Conservation (phyloP, 30 jellyfish, hydroid and myxozoan species). For the Calvadosia cruxmelitensis region DNA sequence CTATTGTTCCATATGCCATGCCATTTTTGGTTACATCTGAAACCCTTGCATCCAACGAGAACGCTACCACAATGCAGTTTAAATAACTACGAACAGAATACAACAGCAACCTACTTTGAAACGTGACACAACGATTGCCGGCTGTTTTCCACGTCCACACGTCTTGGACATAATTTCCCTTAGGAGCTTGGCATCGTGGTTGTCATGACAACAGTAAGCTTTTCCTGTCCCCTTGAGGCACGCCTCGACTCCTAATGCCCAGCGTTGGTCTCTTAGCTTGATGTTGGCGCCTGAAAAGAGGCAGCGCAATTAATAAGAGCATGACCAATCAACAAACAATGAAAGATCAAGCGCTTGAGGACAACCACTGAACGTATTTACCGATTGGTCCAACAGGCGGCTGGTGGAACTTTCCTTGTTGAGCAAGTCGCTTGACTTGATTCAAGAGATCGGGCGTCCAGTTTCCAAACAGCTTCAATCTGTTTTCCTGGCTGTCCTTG, state of each 20-base stretch:
- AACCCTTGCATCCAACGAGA: no score
- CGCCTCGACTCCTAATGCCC: constrained; percentile 85
- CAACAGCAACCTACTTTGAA: constrained; percentile 69
- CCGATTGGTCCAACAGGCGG: constrained; percentile 95
- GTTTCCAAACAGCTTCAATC: constrained; percentile 51
- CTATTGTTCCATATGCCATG: no score
- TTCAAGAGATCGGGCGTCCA: constrained; percentile 50
- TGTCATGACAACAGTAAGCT: constrained; percentile 77
- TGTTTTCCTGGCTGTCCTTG: constrained; percentile 39
- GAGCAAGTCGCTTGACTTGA: constrained; percentile 18
- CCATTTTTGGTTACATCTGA: no score
- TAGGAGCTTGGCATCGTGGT: constrained; percentile 46
- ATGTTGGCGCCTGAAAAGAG: constrained; percentile 74
- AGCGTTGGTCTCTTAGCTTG: constrained; percentile 44
- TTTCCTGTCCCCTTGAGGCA: constrained; percentile 31
- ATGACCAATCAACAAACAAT: no score
- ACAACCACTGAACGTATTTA: constrained; percentile 6
- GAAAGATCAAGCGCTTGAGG: neutral
- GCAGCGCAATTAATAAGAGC: no score
- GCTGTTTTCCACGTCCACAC: constrained; percentile 27
- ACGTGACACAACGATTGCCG: constrained; percentile 52
- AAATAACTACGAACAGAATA: no score
- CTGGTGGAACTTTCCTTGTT: constrained; percentile 44
- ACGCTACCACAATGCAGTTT: no score
- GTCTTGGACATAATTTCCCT: constrained; percentile 24